Evolutionary conservation across 1,140 invertebrate genomes (phyloP), one percentile per base, ranked within the genome.

Genomic region (Phymastichus coffea): DNA sequence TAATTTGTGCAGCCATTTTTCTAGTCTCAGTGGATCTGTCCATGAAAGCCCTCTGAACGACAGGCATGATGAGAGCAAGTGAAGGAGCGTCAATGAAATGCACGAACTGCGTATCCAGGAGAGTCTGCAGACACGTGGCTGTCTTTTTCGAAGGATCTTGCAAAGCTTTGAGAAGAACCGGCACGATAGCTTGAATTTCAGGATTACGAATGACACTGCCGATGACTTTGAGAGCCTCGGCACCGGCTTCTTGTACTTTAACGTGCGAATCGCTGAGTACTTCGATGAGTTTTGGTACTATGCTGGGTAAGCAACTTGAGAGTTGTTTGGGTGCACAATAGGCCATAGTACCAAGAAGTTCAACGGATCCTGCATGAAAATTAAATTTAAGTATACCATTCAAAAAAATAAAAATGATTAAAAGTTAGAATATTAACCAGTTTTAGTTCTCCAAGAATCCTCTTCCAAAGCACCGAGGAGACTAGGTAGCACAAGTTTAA

Each of bases 11-110:
- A 20, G 97, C 95, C 94, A 98, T 98, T 84, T 98, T 97, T 69
- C 96, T 84, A 0, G 95, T 99, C 80, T 99, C 97, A 0, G 95
- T 98, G 7, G 94, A 95, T 49, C 97, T 84, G 80, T 99, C 96
- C 80, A 95, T 90, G 76, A 99, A 98, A 7, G 97, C 97, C 65
- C 97, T 81, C 76, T 98, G 92, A 17, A 99, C 94, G 0, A 99
- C 96, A 1, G 97, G 97, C 97, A 99, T 99, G 63, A 99, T 99
- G 14, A 99, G 82, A 57, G 98, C 97, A 4, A 99, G 83, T 0
- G 97, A 99, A 1, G 97, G 96, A 4, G 98, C 94, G 80, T 99
- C 98, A 66, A 99, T 98, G 75, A 99, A 98, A 80, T 99, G 97
- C 38, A 99, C 95, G 81, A 99, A 99, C 77, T 98, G 94, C 0